Base-by-base conservation (phyloP, 2,888 invertebrate genomes). In the Lagria hirta region DNA sequence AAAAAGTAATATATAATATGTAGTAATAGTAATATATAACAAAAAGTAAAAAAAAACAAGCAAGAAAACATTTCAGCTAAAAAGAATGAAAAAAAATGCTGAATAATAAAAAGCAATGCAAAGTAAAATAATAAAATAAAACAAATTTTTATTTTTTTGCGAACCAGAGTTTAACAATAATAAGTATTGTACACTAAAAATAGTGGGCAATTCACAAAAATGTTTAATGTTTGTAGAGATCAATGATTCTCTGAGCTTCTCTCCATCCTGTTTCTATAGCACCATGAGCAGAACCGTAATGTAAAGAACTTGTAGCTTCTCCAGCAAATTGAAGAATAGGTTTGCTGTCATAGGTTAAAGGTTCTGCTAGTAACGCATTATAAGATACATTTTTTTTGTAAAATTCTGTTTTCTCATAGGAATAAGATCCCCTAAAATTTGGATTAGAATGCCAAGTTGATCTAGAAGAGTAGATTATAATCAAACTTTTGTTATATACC, bases 401-500 rank as follows among this genome's bases (percentile, higher is more conserved):
- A 14, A 23, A 34, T 22, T 16, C 34, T 3, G 23, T 22, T 2
- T 22, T 13, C 1, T 22, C 24, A 12, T 13, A 34, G 4, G 34
- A 34, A 34, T 34, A 34, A 23, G 34, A 23, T 1, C 34, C 34
- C 2, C 34, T 16, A 23, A 34, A 34, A 34, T 23, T 34, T 3
- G n/a, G 8, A 16, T 34, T 34, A 2, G 34, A 17, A 16, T 24
- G 17, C 34, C 34, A 34, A 14, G 8, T 16, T 5, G 34, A 34
- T n/a, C n/a, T n/a, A n/a, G n/a, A n/a, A n/a, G n/a, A n/a, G n/a
- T n/a, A n/a, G n/a, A n/a, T n/a, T n/a, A n/a, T n/a, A n/a, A n/a
- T n/a, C n/a, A n/a, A n/a, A n/a, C n/a, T n/a, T n/a, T n/a, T n/a
- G n/a, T n/a, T n/a, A n/a, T n/a, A n/a, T n/a, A n/a, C n/a, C n/a